Conservation (phyloP, 2,797 vertebrate species). For the Hirundo rustica region DNA sequence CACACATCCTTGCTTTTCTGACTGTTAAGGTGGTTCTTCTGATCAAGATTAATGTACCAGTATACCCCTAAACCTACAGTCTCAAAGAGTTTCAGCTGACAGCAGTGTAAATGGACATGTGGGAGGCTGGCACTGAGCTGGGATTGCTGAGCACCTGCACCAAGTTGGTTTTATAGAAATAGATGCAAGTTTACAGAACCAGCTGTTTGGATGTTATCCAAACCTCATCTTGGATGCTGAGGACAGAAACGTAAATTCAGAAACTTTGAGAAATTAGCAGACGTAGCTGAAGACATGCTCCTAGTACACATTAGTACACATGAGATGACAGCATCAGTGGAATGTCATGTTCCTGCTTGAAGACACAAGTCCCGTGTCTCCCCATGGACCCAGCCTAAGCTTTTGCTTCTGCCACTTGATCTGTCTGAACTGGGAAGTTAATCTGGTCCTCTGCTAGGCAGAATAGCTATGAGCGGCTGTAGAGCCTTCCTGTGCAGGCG, state of each 20-base stretch:
- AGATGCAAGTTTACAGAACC: background rate
- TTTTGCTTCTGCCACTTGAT: background rate
- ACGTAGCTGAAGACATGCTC: background rate
- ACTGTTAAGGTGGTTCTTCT: background rate
- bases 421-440: background rate
- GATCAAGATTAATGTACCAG: background rate
- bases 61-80: background rate
- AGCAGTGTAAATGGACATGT: background rate
- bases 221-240: background rate
- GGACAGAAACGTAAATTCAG: background rate
- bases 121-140: background rate
- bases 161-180: background rate
- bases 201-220: background rate
- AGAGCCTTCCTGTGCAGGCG: background rate
- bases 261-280: background rate
- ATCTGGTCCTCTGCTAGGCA: background rate
- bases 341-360: background rate
- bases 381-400: background rate
- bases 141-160: background rate
- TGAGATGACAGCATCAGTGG: background rate
- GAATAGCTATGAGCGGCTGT: rapidly evolving
- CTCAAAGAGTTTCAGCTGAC: background rate
- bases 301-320: background rate
- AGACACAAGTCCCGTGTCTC: background rate
- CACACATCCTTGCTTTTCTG: background rate